phyloP scores from a whole-genome alignment of 2,888 invertebrate genomes.

The Suillia variegata region DNA sequence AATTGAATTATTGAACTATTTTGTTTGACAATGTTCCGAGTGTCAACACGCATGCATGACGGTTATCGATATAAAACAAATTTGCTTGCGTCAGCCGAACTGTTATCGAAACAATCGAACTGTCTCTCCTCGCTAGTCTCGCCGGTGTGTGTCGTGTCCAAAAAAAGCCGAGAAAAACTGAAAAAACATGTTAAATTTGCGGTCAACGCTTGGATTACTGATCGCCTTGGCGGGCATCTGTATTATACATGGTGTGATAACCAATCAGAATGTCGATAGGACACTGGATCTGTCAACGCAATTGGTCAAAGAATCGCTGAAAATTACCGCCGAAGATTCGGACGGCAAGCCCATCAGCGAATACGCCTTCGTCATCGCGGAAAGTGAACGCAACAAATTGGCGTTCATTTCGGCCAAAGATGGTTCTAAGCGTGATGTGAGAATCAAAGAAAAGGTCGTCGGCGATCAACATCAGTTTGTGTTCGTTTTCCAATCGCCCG shows the following conservation, averaged over 20 bases:
- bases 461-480: constrained; percentile 67
- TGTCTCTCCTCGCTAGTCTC: too few relatives aligned
- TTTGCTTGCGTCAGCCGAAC: too few relatives aligned
- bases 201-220: too few relatives aligned
- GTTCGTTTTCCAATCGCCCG: constrained; percentile 62
- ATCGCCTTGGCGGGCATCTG: too few relatives aligned
- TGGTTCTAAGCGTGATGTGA: constrained; percentile 66
- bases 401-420: constrained; percentile 78
- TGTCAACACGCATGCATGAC: too few relatives aligned
- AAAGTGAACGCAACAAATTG: constrained; percentile 66
- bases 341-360: constrained; percentile 73
- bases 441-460: constrained; percentile 63
- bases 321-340: constrained; percentile 83
- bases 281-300: constrained; percentile 87
- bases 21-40: too few relatives aligned
- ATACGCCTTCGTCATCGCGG: constrained; percentile 72
- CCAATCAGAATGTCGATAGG: constrained; percentile 81
- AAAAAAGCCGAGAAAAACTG: too few relatives aligned
- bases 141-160: too few relatives aligned
- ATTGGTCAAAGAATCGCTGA: constrained; percentile 80
- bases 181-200: too few relatives aligned
- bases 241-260: constrained; percentile 66
- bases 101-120: too few relatives aligned
- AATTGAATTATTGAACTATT: too few relatives aligned
- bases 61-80: too few relatives aligned